Evolutionary conservation across 2,113 vertebrate genomes (phyloP).

Genomic region (Pangasianodon hypophthalmus): DNA sequence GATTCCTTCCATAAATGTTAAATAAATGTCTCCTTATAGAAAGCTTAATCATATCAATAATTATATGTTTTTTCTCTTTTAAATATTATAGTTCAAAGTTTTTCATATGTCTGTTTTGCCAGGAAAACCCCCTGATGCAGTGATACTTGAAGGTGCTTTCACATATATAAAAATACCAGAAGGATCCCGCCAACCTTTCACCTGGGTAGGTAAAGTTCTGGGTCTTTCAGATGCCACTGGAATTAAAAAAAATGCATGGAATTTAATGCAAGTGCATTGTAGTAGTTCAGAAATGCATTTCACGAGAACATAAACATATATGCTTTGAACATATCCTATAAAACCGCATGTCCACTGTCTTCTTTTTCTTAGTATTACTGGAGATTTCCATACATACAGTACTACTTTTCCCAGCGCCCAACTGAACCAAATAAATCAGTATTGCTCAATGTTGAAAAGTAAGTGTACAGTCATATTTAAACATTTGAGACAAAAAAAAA

Average conservation of each 20-base stretch:
- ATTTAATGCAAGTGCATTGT: background rate
- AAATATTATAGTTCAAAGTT: background rate
- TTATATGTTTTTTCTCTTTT: too few species aligned
- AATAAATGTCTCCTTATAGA: too few species aligned
- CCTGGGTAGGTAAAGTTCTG: constrained; percentile 67
- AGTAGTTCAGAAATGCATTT: background rate
- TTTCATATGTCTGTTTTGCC: constrained; percentile 30
- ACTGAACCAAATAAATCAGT: constrained; percentile 67
- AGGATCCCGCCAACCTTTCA: constrained; percentile 64
- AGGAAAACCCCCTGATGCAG: constrained; percentile 77
- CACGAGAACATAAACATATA: background rate
- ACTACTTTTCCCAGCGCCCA: constrained; percentile 69
- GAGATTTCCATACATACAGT: constrained; percentile 75
- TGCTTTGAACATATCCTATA: background rate
- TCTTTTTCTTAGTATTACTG: constrained; percentile 76
- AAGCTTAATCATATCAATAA: too few species aligned
- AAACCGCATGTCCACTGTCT: background rate
- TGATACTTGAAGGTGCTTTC: constrained; percentile 83
- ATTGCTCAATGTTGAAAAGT: constrained; percentile 84
- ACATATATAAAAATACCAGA: constrained; percentile 62
- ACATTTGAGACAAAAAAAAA: constrained; percentile 11
- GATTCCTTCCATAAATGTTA: too few species aligned
- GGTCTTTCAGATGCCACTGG: background rate
- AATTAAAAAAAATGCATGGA: background rate
- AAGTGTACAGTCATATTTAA: constrained; percentile 60